Evolutionary conservation across 2,113 vertebrate species (phyloP).

Genomic region (Chlorodrepanis virens): DNA sequence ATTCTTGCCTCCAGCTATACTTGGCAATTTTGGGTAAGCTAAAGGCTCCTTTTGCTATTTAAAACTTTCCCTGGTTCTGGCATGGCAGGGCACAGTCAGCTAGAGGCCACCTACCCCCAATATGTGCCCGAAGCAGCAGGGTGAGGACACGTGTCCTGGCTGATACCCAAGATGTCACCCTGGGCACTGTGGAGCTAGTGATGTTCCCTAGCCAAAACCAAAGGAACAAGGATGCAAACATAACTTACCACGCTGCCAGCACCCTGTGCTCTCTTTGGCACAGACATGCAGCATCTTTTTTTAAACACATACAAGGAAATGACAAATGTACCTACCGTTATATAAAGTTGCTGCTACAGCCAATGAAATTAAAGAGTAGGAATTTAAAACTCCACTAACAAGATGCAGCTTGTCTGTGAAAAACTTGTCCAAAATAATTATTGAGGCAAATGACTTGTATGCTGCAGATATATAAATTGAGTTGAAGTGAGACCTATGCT

Average conservation of each 20-base stretch:
- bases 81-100: neutral
- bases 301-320: neutral
- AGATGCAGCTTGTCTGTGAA: neutral
- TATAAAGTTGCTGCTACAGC: neutral
- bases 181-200: neutral
- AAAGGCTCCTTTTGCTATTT: neutral
- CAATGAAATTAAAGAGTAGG: neutral
- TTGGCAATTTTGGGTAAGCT: neutral
- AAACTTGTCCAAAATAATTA: neutral
- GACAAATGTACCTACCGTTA: neutral
- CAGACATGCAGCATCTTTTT: neutral
- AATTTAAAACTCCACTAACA: neutral
- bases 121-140: accelerated
- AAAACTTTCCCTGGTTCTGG: neutral
- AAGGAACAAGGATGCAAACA: neutral
- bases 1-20: neutral
- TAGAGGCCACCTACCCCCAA: neutral
- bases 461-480: accelerated
- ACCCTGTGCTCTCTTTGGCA: neutral
- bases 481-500: neutral
- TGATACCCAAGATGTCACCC: neutral
- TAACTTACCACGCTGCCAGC: neutral
- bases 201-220: neutral
- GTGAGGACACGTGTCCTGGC: neutral
- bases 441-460: neutral